Evolutionary conservation across 2,797 vertebrate genomes (phyloP), one percentile per base, ranked within the genome.

Genomic region (Miichthys miiuy): DNA sequence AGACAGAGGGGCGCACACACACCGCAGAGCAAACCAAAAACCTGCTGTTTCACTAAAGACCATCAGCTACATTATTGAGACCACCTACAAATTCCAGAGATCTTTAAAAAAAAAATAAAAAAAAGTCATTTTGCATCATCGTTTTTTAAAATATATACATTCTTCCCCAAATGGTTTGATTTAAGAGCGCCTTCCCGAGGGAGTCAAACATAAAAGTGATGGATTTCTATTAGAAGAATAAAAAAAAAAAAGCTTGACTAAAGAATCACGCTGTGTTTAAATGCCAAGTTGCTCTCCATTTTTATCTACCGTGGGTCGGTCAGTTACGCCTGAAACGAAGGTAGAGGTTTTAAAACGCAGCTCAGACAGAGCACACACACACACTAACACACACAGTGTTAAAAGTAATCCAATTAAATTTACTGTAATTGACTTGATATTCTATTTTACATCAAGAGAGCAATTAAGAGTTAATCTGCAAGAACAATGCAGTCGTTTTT

Each of bases 1-100:
- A 94, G 91, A 95, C 88, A 91, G 91, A 93, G 89, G 88, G 90
- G 90, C 88, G 83, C 92, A 87, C 88, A 93, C 50, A 91, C 87
- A 92, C 91, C 84, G 72, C 89, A 87, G 89, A 93, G 89, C 89
- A 91, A 92, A 94, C 92, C 91, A 48, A 88, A 89, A 94, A 91
- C 92, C 89, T 92, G 92, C 91, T 93, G 92, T 83, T 92, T 92
- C 90, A 92, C 88, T 83, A 88, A 91, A 92, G 89, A 91, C 81
- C 87, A 81, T 87, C 83, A 62, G 87, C 86, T 73, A 86, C 88
- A 86, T 87, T 79, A 83, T 48, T 78, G 82, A 87, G 93, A 94
- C 93, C 93, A 94, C 93, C 94, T 92, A 93, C 91, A 89, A 85
- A 84, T 89, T 83, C 85, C 85, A 80, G 67, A 54, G 68, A 56